These are phyloP conservation scores for Thera britannica DNA, from an alignment of 2,888 invertebrate species.

Conservation along the genomic window DNA sequence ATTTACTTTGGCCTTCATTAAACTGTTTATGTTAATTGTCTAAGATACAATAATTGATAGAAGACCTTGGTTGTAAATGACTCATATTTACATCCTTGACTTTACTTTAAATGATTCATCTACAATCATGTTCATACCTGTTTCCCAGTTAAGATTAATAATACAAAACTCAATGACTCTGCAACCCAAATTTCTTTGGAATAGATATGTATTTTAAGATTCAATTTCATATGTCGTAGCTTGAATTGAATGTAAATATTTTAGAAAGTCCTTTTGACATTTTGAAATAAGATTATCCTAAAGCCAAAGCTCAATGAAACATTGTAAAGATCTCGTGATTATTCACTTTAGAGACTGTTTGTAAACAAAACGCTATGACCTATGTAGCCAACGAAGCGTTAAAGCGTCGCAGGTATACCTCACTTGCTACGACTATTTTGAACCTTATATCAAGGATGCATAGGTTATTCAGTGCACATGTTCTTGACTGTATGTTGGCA, in stretches of 20 bases:
- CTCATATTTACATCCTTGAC: constrained; percentile 16
- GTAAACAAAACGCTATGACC: constrained; percentile 32
- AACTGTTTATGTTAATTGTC: constrained; percentile 10
- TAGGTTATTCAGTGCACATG: constrained; percentile 6
- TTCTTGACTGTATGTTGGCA: constrained; percentile 32
- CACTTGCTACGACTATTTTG: constrained; percentile 15
- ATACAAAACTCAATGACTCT: neutral
- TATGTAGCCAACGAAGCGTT: constrained; percentile 23
- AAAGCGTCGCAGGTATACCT: constrained; percentile 22
- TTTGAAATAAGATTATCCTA: neutral
- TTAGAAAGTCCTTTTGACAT: neutral
- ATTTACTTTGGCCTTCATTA: neutral
- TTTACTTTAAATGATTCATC: constrained; percentile 11
- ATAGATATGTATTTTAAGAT: no score
- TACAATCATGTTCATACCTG: constrained; percentile 8
- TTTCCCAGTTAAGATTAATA: neutral
- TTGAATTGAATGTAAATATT: neutral
- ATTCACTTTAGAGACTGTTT: constrained; percentile 18
- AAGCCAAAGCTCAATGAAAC: constrained; percentile 26
- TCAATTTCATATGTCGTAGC: no score
- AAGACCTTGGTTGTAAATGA: constrained; percentile 18
- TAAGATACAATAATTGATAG: constrained; percentile 2
- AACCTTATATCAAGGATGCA: constrained; percentile 22
- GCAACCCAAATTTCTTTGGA: no score
- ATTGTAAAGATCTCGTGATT: constrained; percentile 25